Evolutionary conservation across 2,797 vertebrate species (phyloP), one percentile per base, ranked within the genome.

Genomic region (Hylomyscus alleni): DNA sequence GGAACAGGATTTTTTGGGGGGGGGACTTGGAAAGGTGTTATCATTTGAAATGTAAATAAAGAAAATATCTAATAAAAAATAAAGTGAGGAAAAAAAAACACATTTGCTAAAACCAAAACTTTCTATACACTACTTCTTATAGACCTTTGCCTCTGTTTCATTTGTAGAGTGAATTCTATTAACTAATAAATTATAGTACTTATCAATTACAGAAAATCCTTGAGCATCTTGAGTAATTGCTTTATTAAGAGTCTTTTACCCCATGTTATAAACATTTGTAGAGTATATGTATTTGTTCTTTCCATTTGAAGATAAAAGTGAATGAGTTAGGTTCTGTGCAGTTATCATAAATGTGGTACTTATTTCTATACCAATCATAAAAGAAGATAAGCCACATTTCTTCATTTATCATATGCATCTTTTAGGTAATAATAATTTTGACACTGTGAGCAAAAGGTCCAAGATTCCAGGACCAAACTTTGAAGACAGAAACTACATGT

Each of bases 101-200:
- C 20, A 62, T 50, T 34, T 77, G 6, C 4, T 10, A 54, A 34
- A 73, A 11, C 13, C 22, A n/a, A 26, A 76, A 12, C 37, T 31
- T 15, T 58, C 54, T 58, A 40, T 40, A 58, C 31, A 15, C 1
- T 29, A 19, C 14, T 44, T 37, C 17, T 75, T 44, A 44, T 19
- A 75, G 52, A 88, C n/a, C n/a, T 85, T 50, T 72, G n/a, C 58
- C 62, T 72, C 29, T 24, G 8, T 13, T 37, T 14, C 6, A 6
- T 58, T 81, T 82, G 29, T 3, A 4, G 3, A 19, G 15, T 58
- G 2, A 34, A 9, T 31, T 3, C 34, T 3, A 24, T 77, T 31
- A 0, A 22, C 24, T 8, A n/a, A 73, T 11, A 4, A n/a, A 40
- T 19, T 14, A 12, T 22, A n/a, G 3, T 14, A 1, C 2, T 12